A percentile compares a stretch with the other conserved stretches of the same genome.
Evolutionary conservation across 1,140 invertebrate genomes (phyloP).

Genomic region (Liolophura sinensis): DNA sequence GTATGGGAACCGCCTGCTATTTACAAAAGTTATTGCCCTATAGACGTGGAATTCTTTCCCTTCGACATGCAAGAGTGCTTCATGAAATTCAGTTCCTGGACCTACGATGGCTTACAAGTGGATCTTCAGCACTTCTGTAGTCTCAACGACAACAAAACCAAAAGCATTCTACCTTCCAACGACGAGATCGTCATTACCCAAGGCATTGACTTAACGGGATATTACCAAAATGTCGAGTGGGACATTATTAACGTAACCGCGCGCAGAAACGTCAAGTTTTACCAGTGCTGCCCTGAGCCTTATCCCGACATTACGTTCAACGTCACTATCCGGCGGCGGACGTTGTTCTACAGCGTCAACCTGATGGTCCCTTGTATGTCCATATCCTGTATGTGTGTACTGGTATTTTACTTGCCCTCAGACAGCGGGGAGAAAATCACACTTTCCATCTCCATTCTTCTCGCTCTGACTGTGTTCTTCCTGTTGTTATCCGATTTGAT

Average conservation of each 20-base stretch:
- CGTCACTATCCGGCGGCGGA: constrained; percentile 81
- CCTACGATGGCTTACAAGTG: constrained; percentile 68
- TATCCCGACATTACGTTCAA: constrained; percentile 97
- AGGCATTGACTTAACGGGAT: constrained; percentile 29
- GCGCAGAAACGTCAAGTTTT: constrained; percentile 16
- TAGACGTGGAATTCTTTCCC: constrained; percentile 84
- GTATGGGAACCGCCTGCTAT: constrained; percentile 97
- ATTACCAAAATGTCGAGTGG: background rate
- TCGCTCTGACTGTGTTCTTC: constrained; percentile 46
- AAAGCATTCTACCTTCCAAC: constrained; percentile 41
- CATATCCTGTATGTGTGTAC: constrained; percentile 56
- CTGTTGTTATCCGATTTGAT: constrained; percentile 44
- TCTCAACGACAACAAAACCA: background rate
- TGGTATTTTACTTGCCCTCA: constrained; percentile 49
- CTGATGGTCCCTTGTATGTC: constrained; percentile 47
- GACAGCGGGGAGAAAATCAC: constrained; percentile 49
- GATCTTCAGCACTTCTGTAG: constrained; percentile 64
- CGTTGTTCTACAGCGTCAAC: constrained; percentile 50
- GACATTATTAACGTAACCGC: constrained; percentile 84
- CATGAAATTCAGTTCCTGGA: constrained; percentile 87
- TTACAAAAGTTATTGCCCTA: constrained; percentile 98
- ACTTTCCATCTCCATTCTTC: constrained; percentile 41
- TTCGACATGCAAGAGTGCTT: constrained; percentile 91
- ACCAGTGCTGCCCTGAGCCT: constrained; percentile 90
- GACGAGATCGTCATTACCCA: constrained; percentile 26